Percentiles rank a stretch among this genome's conserved stretches.
Conservation (phyloP, 2,888 invertebrate genomes). For the Trachelus iudaicus region DNA sequence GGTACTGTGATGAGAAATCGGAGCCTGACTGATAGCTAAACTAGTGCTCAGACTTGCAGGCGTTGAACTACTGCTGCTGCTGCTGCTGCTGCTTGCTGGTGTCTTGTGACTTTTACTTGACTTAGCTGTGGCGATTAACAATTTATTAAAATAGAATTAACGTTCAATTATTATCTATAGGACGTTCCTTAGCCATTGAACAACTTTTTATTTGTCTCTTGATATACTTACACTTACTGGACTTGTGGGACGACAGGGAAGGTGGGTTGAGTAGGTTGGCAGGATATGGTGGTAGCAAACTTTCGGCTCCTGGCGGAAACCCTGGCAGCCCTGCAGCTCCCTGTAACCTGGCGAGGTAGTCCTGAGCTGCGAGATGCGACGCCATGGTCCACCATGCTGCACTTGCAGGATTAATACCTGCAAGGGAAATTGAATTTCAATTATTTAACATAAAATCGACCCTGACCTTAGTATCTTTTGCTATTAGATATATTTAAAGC, state of each 20-base stretch:
- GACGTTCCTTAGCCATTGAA: background rate
- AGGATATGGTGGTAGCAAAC: conserved; percentile 69
- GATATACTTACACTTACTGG: conserved; percentile 59
- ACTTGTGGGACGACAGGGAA: conserved; percentile 65
- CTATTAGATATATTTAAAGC: background rate
- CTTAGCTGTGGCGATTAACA: conserved; percentile 47
- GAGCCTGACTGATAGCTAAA: conserved; percentile 39
- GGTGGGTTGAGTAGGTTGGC: conserved; percentile 70
- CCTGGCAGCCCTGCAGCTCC: conserved; percentile 78
- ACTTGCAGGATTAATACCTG: conserved; percentile 70
- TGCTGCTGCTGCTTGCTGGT: conserved; percentile 52
- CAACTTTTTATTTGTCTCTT: background rate
- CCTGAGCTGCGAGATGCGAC: conserved; percentile 87
- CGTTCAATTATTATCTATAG: background rate
- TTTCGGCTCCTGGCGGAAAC: conserved; percentile 73
- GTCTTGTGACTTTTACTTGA: conserved; percentile 63
- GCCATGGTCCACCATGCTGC: conserved; percentile 94
- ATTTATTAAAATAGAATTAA: conserved; percentile 7
- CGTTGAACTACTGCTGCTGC: conserved; percentile 23
- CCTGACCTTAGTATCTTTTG: background rate
- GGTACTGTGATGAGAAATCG: conserved; percentile 37
- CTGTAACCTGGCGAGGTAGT: conserved; percentile 85
- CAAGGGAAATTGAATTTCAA: conserved; percentile 24
- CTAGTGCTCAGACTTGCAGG: conserved; percentile 48
- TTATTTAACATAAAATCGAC: background rate